Conservation (phyloP, 1,140 invertebrate genomes). For the Ganaspis sp. region DNA sequence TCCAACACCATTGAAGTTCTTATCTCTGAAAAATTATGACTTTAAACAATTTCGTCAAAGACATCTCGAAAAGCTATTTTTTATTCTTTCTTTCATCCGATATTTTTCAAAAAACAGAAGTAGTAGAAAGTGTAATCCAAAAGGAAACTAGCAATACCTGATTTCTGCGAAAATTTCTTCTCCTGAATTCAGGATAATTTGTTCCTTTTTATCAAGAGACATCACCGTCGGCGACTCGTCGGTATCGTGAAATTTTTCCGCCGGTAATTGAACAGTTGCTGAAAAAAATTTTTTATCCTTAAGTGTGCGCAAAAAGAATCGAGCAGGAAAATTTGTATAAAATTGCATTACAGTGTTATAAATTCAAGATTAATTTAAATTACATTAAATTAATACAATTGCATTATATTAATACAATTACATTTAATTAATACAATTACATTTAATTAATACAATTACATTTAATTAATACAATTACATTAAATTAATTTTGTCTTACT, state of each 20-base stretch:
- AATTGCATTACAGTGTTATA: too few species aligned
- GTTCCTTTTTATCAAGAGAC: conserved; percentile 84
- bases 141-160: too few species aligned
- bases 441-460: conserved; percentile 12
- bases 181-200: conserved; percentile 91
- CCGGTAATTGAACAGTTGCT: conserved; percentile 90
- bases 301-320: too few species aligned
- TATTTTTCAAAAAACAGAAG: neutral
- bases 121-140: too few species aligned
- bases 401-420: neutral
- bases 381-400: conserved; percentile 25
- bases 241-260: conserved; percentile 86
- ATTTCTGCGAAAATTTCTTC: conserved; percentile 94
- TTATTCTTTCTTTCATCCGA: neutral
- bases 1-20: conserved; percentile 95
- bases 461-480: neutral
- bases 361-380: conserved; percentile 19
- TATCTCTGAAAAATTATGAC: conserved; percentile 83
- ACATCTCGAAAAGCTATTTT: conserved; percentile 1
- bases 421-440: too few species aligned
- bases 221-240: conserved; percentile 81
- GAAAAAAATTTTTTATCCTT: conserved; percentile 57
- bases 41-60: too few species aligned
- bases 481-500: conserved; percentile 73
- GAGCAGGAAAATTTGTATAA: too few species aligned